Conservation (phyloP, 2,113 vertebrate species). For the Tiliqua scincoides region DNA sequence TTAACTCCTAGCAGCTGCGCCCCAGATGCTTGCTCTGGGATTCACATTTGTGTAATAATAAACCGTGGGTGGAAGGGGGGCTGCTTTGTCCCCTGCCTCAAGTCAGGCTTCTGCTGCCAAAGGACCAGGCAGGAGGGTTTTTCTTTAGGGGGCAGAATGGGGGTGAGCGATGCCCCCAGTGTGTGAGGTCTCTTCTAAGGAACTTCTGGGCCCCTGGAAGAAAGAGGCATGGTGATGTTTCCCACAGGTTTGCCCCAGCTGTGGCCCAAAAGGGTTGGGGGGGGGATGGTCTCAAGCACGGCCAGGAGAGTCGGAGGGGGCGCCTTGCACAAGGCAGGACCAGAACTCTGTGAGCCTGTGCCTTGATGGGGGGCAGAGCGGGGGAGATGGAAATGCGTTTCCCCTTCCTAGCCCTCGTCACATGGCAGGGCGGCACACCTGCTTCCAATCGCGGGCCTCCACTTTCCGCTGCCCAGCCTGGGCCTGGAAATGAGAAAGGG, state of each 20-base stretch:
- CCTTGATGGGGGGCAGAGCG: conserved; percentile 52
- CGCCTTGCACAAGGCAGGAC: fast-evolving
- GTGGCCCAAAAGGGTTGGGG: fast-evolving
- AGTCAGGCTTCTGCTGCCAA: conserved; percentile 27
- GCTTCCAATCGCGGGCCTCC: conserved; percentile 46
- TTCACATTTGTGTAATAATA: conserved; percentile 74
- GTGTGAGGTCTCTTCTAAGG: conserved; percentile 5
- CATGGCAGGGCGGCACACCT: conserved; percentile 59
- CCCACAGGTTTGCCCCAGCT: fast-evolving
- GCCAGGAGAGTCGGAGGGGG: neutral
- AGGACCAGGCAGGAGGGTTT: neutral
- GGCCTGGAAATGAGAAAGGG: neutral
- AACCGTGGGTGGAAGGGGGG: conserved; percentile 48
- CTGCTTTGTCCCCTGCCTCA: neutral
- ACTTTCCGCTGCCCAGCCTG: neutral
- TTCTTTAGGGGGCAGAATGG: neutral
- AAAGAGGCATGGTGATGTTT: neutral
- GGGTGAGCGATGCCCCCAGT: conserved; percentile 45
- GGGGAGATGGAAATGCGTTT: conserved; percentile 54
- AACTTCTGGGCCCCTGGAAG: conserved; percentile 13
- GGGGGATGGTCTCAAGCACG: neutral
- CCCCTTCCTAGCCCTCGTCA: conserved; percentile 43
- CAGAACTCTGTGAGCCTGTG: neutral
- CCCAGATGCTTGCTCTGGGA: conserved; percentile 73
- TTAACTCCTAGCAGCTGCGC: conserved; percentile 71